Base-by-base conservation (phyloP, 2,888 invertebrate genomes). In the Bombylius discolor region DNA sequence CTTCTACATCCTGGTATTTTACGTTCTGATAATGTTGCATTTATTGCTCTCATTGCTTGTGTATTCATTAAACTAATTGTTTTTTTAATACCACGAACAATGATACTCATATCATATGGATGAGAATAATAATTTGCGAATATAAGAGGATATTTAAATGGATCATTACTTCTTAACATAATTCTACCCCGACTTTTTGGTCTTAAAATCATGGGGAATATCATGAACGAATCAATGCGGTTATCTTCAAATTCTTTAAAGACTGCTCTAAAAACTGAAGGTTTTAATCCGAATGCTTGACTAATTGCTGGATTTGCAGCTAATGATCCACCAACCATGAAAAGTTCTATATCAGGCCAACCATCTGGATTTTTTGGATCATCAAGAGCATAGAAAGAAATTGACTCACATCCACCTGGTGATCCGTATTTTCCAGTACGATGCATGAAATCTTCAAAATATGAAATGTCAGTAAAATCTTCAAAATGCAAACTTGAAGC, bases 281-380 rank as follows among this genome's bases (percentile, higher is more conserved):
- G 66, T 1, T 68, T 62, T 4, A 76, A 68, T 64, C 66, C 73
- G 69, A 76, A 75, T 34, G 74, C 59, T 11, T 57, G 57, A 42
- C 57, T 57, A 34, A 59, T 59, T 4, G 57, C 59, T 45, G 59
- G 59, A 64, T 54, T 48, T 68, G 74, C 23, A 71, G 73, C 57
- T 64, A 63, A 53, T 11, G 59, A 57, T 8, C 78, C 79, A 4
- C 79, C 79, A 3, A 80, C 69, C 61, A 81, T 80, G 55, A 85
- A 76, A 9, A 84, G 67, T 66, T 86, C 84, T 36, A 85, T 76
- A 64, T 85, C 84, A 1, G 85, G 84, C 64, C 77, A 76, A 58
- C 73, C 73, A 39, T 64, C 60, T 9, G 51, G 54, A 46, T 73
- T 72, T 45, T 69, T 64, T 3, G 78, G 77, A 54, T 75, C 67